Evolutionary conservation across 2,888 invertebrate genomes (phyloP).

Genomic region (Coleophora flavipennella): DNA sequence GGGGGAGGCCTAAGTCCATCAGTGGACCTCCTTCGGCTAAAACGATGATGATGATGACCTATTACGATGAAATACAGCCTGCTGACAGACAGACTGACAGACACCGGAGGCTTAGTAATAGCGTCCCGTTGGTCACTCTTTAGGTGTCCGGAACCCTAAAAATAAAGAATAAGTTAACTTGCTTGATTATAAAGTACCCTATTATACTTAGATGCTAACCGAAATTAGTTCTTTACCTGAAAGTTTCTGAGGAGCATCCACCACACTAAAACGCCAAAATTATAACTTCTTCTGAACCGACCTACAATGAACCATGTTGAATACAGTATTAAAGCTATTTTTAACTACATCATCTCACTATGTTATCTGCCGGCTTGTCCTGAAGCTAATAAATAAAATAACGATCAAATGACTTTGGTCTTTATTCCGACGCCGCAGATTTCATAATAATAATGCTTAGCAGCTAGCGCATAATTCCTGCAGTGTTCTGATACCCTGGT

Average conservation of each 20-base stretch:
- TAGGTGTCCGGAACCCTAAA: too few species aligned
- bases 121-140: too few species aligned
- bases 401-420: conserved; percentile 18
- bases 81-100: too few species aligned
- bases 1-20: too few species aligned
- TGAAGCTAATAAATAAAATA: conserved; percentile 28
- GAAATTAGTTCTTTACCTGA: neutral
- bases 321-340: conserved; percentile 24
- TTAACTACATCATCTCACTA: conserved; percentile 21
- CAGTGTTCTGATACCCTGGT: conserved; percentile 65
- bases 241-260: conserved; percentile 37
- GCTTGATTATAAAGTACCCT: too few species aligned
- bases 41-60: too few species aligned
- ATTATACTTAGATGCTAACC: too few species aligned
- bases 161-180: too few species aligned
- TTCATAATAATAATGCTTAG: conserved; percentile 18
- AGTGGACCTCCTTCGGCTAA: too few species aligned
- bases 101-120: too few species aligned
- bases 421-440: conserved; percentile 17
- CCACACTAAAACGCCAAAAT: conserved; percentile 40
- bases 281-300: conserved; percentile 8
- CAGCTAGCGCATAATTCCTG: conserved; percentile 49
- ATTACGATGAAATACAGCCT: too few species aligned
- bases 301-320: conserved; percentile 16
- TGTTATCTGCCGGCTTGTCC: conserved; percentile 54